Base-by-base conservation (phyloP, 2,888 invertebrate genomes). In the Xestia sexstrigata region DNA sequence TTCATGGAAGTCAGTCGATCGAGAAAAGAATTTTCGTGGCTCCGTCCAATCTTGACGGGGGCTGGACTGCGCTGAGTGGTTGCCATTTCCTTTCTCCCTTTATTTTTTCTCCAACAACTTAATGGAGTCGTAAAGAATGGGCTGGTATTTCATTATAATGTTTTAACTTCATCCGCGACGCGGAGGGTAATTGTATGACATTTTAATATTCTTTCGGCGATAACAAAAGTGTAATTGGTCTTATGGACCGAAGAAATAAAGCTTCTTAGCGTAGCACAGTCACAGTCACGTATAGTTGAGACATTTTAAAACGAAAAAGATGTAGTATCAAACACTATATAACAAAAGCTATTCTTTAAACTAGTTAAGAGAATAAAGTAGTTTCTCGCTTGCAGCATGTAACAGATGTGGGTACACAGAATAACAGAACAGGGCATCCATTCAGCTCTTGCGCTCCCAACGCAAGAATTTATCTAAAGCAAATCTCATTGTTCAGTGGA, bases 1-100 rank as follows among this genome's bases (percentile, higher is more conserved):
- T 96, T 96, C 96, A 96, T 95, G 94, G 94, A 94, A 95, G 94
- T 95, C 95, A 95, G 93, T 94, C 96, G 95, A 95, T 96, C 93
- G 95, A 94, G 95, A 94, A 95, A 95, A 95, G 95, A 95, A 95
- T 95, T 95, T 94, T 94, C 94, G 91, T 93, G 92, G 93, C 92
- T 93, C 92, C 90, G 93, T 91, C 94, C 93, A 91, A 93, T 94
- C 93, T 93, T 94, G 94, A 94, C 93, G 93, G 92, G 93, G 93
- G 94, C 93, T 93, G 91, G 93, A 93, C 93, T 90, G 83, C 89
- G 90, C 92, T 93, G 94, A 95, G 95, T 95, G 95, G 94, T 93
- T 93, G 93, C 94, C 94, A 94, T 96, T 95, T 95, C 94, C 95
- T 93, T 87, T 91, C 91, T 91, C 92, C 93, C 92, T 94, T 94